Evolutionary conservation across 2,888 invertebrate species (phyloP), one percentile per base, ranked within the genome.

Genomic region (Villa cingulata): DNA sequence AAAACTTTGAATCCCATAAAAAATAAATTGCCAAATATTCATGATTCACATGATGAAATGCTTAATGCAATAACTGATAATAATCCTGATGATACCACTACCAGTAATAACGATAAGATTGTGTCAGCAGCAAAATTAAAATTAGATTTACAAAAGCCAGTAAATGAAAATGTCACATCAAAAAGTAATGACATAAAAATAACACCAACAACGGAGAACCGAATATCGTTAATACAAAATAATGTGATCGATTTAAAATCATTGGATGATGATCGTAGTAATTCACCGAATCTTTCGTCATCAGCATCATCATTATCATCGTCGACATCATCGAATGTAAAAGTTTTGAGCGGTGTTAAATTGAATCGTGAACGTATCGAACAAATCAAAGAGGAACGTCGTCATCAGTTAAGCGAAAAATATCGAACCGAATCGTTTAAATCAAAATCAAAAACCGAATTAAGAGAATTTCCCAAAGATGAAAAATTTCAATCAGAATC

Each of bases 301-400:
- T 32, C 29, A 32, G 12, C 9, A 32, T 20, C 37, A 47, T 38
- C 48, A 48, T 41, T 37, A 41, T 20, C 18, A 44, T 15, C 32
- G 42, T 56, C 57, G 32, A 50, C 20, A 53, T 46, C 50, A 6
- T 50, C 49, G 7, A 60, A 57, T 12, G 48, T 62, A 2, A 62
- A 62, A 19, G 68, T 74, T 0, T 71, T 77, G 9, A 75, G 76
- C 47, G 70, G 65, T 19, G 70, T 71, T 37, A 78, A 82, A 51
- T 62, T 80, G 19, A 83, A 84, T 58, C 72, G 90, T 41, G 89
- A 90, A 61, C 70, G 90, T 41, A 88, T 91, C 54, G 89, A 91
- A 66, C 83, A 85, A 63, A 91, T 90, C 63, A 91, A 91, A 69
- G 88, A 90, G 62, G 90, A 91, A 61, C 72, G 90, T n/a, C 73